These are phyloP conservation scores for Dasyurus viverrinus DNA, from an alignment of 2,113 vertebrate species.

Conservation along the genomic window DNA sequence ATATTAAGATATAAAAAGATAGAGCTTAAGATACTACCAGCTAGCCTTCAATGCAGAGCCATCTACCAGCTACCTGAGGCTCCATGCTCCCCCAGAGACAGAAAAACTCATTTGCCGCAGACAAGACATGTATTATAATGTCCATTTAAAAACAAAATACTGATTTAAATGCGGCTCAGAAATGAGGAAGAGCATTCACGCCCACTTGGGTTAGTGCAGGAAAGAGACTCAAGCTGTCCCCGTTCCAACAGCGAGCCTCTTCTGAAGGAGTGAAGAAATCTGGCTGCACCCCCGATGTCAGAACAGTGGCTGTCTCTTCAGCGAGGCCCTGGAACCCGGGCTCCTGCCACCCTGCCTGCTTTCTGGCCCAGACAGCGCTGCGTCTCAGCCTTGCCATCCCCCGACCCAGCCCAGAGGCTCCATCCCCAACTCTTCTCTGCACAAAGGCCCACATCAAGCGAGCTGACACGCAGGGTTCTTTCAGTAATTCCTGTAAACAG, in stretches of 20 bases:
- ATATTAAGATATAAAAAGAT: slow-evolving; percentile 38
- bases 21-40: slow-evolving; percentile 33
- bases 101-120: background rate
- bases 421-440: slow-evolving; percentile 3
- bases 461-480: background rate
- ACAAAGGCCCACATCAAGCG: background rate
- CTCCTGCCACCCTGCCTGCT: background rate
- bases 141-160: background rate
- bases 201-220: background rate
- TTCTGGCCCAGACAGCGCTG: background rate
- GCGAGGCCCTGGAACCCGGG: background rate
- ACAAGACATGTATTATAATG: background rate
- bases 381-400: background rate
- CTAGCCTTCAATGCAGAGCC: slow-evolving; percentile 36
- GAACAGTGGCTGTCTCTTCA: background rate
- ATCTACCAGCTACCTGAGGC: background rate
- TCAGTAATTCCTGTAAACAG: slow-evolving; percentile 11
- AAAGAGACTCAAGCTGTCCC: background rate
- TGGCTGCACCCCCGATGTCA: background rate
- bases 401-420: background rate
- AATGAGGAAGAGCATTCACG: background rate
- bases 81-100: background rate
- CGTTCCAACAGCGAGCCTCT: background rate
- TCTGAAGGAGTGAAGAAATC: too few relatives aligned
- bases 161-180: background rate